phyloP scores from a whole-genome alignment of 2,888 invertebrate genomes.

The Capitulum mitella region DNA sequence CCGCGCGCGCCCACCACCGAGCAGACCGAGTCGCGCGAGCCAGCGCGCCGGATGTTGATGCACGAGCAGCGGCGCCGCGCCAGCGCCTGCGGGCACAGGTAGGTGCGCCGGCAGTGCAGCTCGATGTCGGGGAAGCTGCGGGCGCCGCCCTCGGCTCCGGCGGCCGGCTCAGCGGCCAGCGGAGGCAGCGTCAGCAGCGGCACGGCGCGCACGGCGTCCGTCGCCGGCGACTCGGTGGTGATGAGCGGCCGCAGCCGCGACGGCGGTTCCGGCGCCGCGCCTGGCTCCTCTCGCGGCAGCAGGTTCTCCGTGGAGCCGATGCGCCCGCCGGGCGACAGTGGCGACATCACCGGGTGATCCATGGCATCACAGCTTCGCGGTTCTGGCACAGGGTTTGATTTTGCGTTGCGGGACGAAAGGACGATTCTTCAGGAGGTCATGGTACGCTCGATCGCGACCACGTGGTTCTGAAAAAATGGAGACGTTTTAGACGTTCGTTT shows the following conservation, averaged over 20 bases:
- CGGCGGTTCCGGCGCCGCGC: too few relatives aligned
- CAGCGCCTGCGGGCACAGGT: slow-evolving; percentile 37
- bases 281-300: slow-evolving; percentile 14
- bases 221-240: slow-evolving; percentile 25
- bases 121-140: slow-evolving; percentile 76
- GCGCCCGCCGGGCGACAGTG: slow-evolving; percentile 25
- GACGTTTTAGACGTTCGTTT: too few relatives aligned
- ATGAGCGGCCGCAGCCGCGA: not conserved
- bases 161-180: slow-evolving; percentile 13
- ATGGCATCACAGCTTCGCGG: not conserved
- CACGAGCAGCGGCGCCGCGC: slow-evolving; percentile 32
- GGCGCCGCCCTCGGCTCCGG: slow-evolving; percentile 29
- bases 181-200: slow-evolving; percentile 29
- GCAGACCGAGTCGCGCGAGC: slow-evolving; percentile 72
- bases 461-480: too few relatives aligned
- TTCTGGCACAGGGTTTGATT: not conserved
- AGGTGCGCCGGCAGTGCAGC: slow-evolving; percentile 58
- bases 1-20: slow-evolving; percentile 51
- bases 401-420: not conserved
- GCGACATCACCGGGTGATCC: slow-evolving; percentile 4
- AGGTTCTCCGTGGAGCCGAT: slow-evolving; percentile 33
- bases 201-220: slow-evolving; percentile 25
- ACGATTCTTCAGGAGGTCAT: not conserved
- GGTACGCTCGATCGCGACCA: too few relatives aligned
- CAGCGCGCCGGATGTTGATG: slow-evolving; percentile 61